Evolutionary conservation across 1,140 invertebrate genomes (phyloP).

Genomic region (Solenopsis fugax): DNA sequence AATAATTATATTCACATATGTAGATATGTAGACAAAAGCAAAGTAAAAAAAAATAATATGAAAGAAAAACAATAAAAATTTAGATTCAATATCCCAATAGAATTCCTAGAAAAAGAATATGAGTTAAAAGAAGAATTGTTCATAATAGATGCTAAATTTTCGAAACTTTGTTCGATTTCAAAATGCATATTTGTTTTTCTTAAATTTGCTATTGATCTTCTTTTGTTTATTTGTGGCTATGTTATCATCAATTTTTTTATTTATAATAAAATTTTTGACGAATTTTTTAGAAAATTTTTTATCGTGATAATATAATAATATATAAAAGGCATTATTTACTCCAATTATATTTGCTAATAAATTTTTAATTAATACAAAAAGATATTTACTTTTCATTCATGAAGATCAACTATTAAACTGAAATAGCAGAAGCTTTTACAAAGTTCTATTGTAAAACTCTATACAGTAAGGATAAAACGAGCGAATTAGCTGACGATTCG

Average conservation of each 20-base stretch:
- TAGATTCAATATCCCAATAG: neutral
- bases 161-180: constrained; percentile 40
- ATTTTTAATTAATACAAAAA: neutral
- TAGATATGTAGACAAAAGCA: neutral
- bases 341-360: neutral
- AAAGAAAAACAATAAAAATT: neutral
- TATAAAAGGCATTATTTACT: neutral
- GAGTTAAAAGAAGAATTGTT: constrained; percentile 48
- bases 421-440: neutral
- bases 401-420: neutral
- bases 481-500: constrained; percentile 72
- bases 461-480: neutral
- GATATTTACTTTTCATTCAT: neutral
- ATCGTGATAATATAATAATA: neutral
- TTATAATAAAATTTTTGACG: neutral
- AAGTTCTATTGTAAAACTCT: constrained; percentile 38
- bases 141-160: constrained; percentile 62
- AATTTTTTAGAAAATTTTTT: neutral
- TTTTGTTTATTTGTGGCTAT: constrained; percentile 1
- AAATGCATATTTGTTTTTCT: constrained; percentile 48
- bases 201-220: constrained; percentile 9
- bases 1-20: neutral
- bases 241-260: neutral
- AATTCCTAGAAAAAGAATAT: too few relatives aligned
- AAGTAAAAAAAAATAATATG: neutral